These are phyloP conservation scores for Trachymyrmex septentrionalis DNA, from an alignment of 1,140 invertebrate species.

Conservation along the genomic window DNA sequence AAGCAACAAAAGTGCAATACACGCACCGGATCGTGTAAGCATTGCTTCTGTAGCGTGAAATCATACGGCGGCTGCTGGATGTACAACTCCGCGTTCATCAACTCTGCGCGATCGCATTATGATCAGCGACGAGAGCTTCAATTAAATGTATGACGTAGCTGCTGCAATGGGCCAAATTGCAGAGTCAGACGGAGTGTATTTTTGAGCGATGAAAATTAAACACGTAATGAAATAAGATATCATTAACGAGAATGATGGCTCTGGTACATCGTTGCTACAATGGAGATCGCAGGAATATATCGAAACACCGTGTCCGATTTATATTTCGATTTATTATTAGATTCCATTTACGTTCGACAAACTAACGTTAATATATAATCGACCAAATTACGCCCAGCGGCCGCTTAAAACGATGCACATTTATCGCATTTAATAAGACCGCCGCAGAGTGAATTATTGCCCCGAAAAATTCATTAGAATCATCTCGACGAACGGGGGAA, in stretches of 20 bases:
- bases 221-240: not conserved
- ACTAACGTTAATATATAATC: constrained; percentile 27
- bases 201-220: constrained; percentile 38
- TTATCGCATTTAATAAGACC: constrained; percentile 46
- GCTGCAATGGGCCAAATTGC: not conserved
- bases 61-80: not conserved
- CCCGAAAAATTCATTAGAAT: constrained; percentile 51
- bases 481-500: not conserved
- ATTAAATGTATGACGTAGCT: constrained; percentile 42
- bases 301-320: not conserved
- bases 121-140: constrained; percentile 3
- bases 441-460: constrained; percentile 25
- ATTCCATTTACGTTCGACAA: not conserved
- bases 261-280: not conserved
- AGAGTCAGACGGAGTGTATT: not conserved
- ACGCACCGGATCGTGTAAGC: constrained; percentile 14
- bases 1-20: constrained; percentile 41
- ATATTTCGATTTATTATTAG: not conserved
- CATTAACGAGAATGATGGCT: constrained; percentile 1
- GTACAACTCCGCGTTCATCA: constrained; percentile 41
- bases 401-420: constrained; percentile 48
- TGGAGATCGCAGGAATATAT: not conserved
- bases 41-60: constrained; percentile 15
- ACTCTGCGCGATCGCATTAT: constrained; percentile 21
- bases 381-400: constrained; percentile 32